A percentile compares a stretch with the other conserved stretches of the same genome.
phyloP scores from a whole-genome alignment of 2,888 invertebrate genomes.

The Ferdinandea cuprea region DNA sequence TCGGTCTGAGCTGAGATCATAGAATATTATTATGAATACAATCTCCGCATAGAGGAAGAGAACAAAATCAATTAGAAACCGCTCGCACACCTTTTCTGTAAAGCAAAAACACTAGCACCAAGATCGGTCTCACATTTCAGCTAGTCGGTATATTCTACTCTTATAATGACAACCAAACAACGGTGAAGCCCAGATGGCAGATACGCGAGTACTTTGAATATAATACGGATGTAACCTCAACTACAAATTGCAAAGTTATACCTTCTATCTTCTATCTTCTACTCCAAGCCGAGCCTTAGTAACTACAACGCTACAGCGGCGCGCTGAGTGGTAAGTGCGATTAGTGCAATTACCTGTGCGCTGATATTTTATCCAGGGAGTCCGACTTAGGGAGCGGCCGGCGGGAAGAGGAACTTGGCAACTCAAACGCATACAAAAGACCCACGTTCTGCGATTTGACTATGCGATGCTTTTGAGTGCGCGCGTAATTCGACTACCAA shows the following conservation, averaged over 20 bases:
- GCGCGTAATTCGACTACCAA: slow-evolving; percentile 66
- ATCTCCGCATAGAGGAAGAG: slow-evolving; percentile 12
- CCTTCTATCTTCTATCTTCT: too few species aligned
- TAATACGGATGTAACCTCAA: slow-evolving; percentile 49
- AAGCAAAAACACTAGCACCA: slow-evolving; percentile 57
- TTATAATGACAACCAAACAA: slow-evolving; percentile 38
- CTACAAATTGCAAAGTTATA: too few species aligned
- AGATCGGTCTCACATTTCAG: slow-evolving; percentile 57
- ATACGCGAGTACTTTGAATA: slow-evolving; percentile 19
- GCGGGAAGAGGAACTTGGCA: slow-evolving; percentile 7
- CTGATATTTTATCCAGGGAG: slow-evolving; percentile 52
- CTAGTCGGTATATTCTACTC: too few species aligned
- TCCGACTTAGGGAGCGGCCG: slow-evolving; percentile 3
- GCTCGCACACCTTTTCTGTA: slow-evolving; percentile 65
- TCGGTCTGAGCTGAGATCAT: slow-evolving; percentile 22
- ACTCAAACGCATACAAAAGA: slow-evolving; percentile 52
- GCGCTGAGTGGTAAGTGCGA: slow-evolving; percentile 30
- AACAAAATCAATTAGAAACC: slow-evolving; percentile 59
- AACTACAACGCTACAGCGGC: slow-evolving; percentile 5
- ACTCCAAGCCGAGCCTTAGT: slow-evolving; percentile 46
- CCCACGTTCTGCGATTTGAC: slow-evolving; percentile 39
- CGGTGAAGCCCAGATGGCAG: slow-evolving; percentile 27
- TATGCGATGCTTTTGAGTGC: slow-evolving; percentile 48
- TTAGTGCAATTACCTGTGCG: slow-evolving; percentile 67
- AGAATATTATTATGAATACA: slow-evolving; percentile 30